Evolutionary conservation across 2,797 vertebrate species (phyloP).

Genomic region (Mus spretus): DNA sequence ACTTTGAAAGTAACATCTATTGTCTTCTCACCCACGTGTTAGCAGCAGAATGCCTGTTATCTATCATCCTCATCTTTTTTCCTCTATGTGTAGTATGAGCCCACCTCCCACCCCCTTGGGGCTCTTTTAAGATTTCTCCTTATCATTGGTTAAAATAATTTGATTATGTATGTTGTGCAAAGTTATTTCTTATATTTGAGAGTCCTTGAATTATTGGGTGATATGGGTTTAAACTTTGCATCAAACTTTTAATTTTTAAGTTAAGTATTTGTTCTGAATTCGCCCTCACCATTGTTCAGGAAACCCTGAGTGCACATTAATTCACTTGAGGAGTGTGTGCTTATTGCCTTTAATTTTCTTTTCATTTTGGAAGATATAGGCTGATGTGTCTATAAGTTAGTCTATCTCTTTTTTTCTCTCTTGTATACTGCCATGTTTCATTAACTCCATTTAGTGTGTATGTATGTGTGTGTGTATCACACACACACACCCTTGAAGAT

Average conservation of each 20-base stretch:
- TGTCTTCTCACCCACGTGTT: neutral
- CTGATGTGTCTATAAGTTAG: constrained; percentile 1
- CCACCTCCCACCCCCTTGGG: neutral
- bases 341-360: neutral
- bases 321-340: neutral
- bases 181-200: neutral
- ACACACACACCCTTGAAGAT: too few relatives aligned
- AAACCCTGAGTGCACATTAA: neutral
- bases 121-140: constrained; percentile 41
- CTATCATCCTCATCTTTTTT: neutral
- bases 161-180: neutral
- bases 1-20: neutral
- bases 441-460: neutral
- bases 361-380: constrained; percentile 34
- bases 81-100: neutral
- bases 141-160: neutral
- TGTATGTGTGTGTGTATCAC: too few relatives aligned
- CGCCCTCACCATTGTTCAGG: neutral
- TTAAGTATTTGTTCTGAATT: neutral
- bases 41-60: neutral
- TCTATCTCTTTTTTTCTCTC: neutral
- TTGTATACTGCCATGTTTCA: neutral
- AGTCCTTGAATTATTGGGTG: neutral
- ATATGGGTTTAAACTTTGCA: neutral
- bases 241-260: neutral